A percentile compares a stretch with the other conserved stretches of the same genome.
phyloP scores from a whole-genome alignment of 2,888 invertebrate species.

The Spilarctia lutea region DNA sequence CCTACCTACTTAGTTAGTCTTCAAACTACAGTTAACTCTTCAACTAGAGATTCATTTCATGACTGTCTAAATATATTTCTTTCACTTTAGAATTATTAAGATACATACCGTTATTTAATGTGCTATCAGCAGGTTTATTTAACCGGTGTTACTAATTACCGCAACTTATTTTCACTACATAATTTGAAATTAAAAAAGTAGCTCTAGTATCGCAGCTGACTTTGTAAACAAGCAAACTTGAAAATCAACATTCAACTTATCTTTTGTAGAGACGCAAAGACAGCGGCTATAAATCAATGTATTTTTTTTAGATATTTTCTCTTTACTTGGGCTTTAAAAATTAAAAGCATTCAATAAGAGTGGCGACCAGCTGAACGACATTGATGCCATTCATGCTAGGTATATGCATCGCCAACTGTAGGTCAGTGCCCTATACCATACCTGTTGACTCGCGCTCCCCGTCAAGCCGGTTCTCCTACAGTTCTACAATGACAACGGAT shows the following conservation, averaged over 20 bases:
- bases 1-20: conserved; percentile 74
- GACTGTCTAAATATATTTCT: conserved; percentile 60
- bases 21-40: conserved; percentile 70
- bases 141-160: conserved; percentile 37
- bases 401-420: conserved; percentile 70
- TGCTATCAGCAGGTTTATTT: conserved; percentile 43
- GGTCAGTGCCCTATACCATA: conserved; percentile 84
- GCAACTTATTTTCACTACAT: conserved; percentile 21
- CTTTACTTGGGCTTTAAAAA: conserved; percentile 38
- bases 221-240: conserved; percentile 31
- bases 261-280: conserved; percentile 15
- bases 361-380: conserved; percentile 63
- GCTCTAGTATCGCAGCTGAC: conserved; percentile 10
- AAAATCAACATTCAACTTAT: conserved; percentile 9
- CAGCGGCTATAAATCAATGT: not conserved
- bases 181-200: conserved; percentile 1
- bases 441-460: conserved; percentile 79
- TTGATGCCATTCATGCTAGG: conserved; percentile 75
- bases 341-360: conserved; percentile 62
- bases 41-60: conserved; percentile 56
- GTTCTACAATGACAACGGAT: conserved; percentile 54
- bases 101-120: conserved; percentile 50
- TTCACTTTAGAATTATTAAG: conserved; percentile 49
- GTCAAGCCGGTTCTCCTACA: conserved; percentile 78
- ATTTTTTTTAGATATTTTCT: conserved; percentile 10